Base-by-base conservation (phyloP, 2,888 invertebrate genomes). In the Biston stratarius region DNA sequence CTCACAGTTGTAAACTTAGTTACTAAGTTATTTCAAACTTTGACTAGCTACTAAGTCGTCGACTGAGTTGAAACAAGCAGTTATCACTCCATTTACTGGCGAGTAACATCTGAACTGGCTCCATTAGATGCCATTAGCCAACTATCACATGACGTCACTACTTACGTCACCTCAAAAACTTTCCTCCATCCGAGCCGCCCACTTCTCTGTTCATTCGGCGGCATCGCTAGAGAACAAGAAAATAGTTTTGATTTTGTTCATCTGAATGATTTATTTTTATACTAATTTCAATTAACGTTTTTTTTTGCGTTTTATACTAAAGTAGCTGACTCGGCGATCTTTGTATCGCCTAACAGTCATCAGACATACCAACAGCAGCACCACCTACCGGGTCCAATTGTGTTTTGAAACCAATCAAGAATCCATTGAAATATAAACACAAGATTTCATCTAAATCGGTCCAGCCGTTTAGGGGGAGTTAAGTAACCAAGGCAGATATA, bases 71-170 rank as follows among this genome's bases (percentile, higher is more conserved):
- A 34, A 33, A 62, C 61, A 62, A 55, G 38, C 45, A 48, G 62
- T 62, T 62, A 56, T 62, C 62, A 36, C 40, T 7, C 40, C 49
- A 49, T 62, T 24, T 56, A 42, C 49, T 9, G n/a, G 40, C 38
- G 14, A 42, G 38, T 55, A 48, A 62, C 48, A 62, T 48, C 49
- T 44, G 14, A 64, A 64, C 52, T 59, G 53, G n/a, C 45, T 45
- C 58, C 59, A 64, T 64, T 64, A 64, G 64, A 24, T 40, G 49
- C 48, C 59, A 59, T 59, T 59, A 59, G 47, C 59, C 10, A 55
- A 59, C 59, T 59, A 59, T 49, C 62, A 48, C 40, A 6, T 42
- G 42, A 62, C 48, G 64, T 48, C 59, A 59, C 52, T 58, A 51
- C 40, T 52, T 64, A 57, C 33, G 64, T 59, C 64, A 59, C 58